phyloP scores from a whole-genome alignment of 2,888 invertebrate genomes.

The Heliconius sara region DNA sequence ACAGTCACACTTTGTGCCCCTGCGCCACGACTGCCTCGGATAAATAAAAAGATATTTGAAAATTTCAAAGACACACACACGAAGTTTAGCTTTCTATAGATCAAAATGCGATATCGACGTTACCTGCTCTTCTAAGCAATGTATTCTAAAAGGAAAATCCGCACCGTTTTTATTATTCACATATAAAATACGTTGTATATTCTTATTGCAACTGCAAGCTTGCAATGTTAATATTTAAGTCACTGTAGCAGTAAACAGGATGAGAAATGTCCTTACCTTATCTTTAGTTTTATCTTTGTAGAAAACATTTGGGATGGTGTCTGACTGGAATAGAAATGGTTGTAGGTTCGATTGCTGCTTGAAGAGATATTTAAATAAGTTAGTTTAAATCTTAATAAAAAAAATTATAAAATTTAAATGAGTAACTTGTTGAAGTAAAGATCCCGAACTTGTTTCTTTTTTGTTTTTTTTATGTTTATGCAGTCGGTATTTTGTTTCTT shows the following conservation, averaged over 20 bases:
- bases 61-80: neutral
- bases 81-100: neutral
- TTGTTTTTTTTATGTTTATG: too few species aligned
- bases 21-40: too few species aligned
- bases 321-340: neutral
- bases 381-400: too few species aligned
- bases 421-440: too few species aligned
- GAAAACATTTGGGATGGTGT: neutral
- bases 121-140: conserved; percentile 9
- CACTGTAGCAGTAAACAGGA: neutral
- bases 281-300: neutral
- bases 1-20: too few species aligned
- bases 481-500: too few species aligned
- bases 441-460: too few species aligned
- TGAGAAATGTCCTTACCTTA: conserved; percentile 2
- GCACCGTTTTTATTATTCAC: conserved; percentile 15
- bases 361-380: too few species aligned
- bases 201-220: conserved; percentile 12
- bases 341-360: neutral
- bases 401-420: too few species aligned
- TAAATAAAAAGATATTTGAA: neutral
- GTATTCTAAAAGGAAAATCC: conserved; percentile 11
- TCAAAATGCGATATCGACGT: conserved; percentile 11
- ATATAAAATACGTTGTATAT: neutral
- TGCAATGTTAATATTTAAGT: conserved; percentile 13